Conservation (phyloP, 53 echinoderm and acorn worm genomes). For the Luidia sarsii region DNA sequence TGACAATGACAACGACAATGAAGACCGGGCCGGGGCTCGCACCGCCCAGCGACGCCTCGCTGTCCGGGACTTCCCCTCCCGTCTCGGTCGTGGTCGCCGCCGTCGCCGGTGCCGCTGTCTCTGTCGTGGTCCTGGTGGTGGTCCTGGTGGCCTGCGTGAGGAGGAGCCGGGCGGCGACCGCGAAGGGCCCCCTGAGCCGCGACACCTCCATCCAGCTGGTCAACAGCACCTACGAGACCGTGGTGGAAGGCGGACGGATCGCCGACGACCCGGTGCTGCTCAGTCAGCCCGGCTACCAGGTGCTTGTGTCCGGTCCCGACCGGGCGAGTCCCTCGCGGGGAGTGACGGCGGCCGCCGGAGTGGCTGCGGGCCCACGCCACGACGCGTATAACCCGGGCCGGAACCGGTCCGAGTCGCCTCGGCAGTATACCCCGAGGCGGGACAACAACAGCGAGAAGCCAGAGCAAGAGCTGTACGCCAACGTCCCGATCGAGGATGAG, state of each 20-base stretch:
- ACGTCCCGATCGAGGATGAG: neutral
- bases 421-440: neutral
- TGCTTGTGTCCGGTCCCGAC: neutral
- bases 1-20: neutral
- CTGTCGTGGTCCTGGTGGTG: neutral
- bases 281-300: neutral
- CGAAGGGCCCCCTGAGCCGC: neutral
- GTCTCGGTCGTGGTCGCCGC: neutral
- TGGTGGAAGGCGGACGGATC: conserved; percentile 19
- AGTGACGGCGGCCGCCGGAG: neutral
- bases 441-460: neutral
- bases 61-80: too few species aligned
- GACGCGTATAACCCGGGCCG: conserved; percentile 2
- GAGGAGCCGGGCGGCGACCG: neutral
- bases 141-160: neutral
- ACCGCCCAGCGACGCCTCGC: neutral
- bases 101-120: neutral
- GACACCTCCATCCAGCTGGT: conserved; percentile 37
- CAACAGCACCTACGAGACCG: conserved; percentile 33
- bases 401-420: neutral
- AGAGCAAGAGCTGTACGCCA: conserved; percentile 22
- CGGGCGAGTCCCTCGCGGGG: neutral
- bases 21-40: neutral
- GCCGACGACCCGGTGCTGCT: neutral
- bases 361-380: conserved; percentile 1